phyloP scores from a whole-genome alignment of 2,888 invertebrate genomes.

The Lampropteryx suffumata region DNA sequence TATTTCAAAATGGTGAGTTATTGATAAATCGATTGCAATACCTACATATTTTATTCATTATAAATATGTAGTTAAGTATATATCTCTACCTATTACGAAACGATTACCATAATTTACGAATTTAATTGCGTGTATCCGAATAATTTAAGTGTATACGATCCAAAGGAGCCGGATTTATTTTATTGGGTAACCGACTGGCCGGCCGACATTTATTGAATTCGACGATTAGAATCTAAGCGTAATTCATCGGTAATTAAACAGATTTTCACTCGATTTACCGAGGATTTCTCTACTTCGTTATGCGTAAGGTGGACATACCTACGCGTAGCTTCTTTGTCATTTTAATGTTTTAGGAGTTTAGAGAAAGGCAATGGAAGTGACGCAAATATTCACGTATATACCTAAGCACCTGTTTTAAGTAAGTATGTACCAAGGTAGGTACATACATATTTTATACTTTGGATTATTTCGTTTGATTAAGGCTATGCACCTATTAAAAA shows the following conservation, averaged over 20 bases:
- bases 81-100: slow-evolving; percentile 36
- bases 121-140: slow-evolving; percentile 31
- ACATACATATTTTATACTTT: too few species aligned
- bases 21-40: too few species aligned
- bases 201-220: slow-evolving; percentile 42
- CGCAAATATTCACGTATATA: background rate
- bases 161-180: slow-evolving; percentile 42
- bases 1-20: slow-evolving; percentile 73
- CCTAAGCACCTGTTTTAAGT: too few species aligned
- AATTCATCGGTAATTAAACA: slow-evolving; percentile 44
- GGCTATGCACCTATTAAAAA: too few species aligned
- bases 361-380: background rate
- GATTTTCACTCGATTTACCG: slow-evolving; percentile 57
- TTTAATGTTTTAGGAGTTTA: slow-evolving; percentile 17
- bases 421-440: too few species aligned
- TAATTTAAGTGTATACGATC: slow-evolving; percentile 35
- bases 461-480: too few species aligned
- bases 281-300: slow-evolving; percentile 50
- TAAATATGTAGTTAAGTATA: too few species aligned
- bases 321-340: slow-evolving; percentile 15
- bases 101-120: slow-evolving; percentile 39
- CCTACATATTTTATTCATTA: too few species aligned
- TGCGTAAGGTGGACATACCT: slow-evolving; percentile 36
- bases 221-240: slow-evolving; percentile 42
- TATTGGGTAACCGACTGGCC: slow-evolving; percentile 62